These are phyloP conservation scores for Leptinotarsa defecta DNA, from an alignment of 1,140 invertebrate genomes.

Conservation along the genomic window DNA sequence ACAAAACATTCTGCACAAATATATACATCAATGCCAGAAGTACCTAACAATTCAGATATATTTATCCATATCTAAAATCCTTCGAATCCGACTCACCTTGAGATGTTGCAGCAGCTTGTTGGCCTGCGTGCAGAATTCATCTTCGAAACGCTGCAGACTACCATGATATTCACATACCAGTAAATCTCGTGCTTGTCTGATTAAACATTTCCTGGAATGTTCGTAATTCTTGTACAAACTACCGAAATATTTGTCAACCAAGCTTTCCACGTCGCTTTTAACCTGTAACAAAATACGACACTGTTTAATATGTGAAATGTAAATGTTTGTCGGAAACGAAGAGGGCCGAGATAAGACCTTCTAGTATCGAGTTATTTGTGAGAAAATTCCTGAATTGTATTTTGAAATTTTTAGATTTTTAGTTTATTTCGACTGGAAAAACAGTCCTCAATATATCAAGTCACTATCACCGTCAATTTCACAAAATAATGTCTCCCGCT, in stretches of 20 bases:
- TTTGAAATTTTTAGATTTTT: no score
- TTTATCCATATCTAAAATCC: no score
- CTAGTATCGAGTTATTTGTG: no score
- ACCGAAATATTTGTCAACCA: slow-evolving; percentile 68
- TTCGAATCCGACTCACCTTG: slow-evolving; percentile 45
- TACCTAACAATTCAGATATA: no score
- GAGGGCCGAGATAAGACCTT: not conserved
- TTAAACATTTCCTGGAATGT: slow-evolving; percentile 64
- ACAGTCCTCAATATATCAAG: no score
- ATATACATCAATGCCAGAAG: no score
- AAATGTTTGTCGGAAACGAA: not conserved
- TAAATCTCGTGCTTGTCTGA: slow-evolving; percentile 69
- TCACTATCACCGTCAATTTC: no score
- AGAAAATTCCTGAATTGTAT: no score
- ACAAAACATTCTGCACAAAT: no score
- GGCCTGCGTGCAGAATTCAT: slow-evolving; percentile 67
- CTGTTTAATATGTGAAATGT: not conserved
- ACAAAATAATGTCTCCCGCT: no score
- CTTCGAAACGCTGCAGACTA: slow-evolving; percentile 65
- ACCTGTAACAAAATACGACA: slow-evolving; percentile 53
- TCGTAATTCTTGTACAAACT: slow-evolving; percentile 64
- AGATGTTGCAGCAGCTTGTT: slow-evolving; percentile 57
- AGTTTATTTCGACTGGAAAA: no score
- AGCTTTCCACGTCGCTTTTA: slow-evolving; percentile 60
- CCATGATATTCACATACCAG: slow-evolving; percentile 69